Conservation (phyloP, 2,888 invertebrate genomes). For the Phlogophora meticulosa region DNA sequence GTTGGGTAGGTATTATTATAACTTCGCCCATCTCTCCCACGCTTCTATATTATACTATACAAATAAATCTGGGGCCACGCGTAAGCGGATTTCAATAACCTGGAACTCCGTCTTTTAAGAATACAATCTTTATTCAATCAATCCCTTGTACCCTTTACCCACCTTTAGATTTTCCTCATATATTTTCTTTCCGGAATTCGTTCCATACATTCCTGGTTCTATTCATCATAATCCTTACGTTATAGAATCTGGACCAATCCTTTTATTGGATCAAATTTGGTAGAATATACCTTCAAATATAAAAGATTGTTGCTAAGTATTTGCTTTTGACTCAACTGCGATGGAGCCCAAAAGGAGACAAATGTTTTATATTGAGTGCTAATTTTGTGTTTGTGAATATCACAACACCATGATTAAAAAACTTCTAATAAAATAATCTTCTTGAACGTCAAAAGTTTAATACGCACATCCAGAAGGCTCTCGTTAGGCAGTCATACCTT, state of each 20-base stretch:
- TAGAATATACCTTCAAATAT: slow-evolving; percentile 1
- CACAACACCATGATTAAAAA: no score
- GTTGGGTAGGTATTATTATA: neutral
- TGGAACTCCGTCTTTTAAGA: slow-evolving; percentile 45
- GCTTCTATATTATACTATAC: slow-evolving; percentile 8
- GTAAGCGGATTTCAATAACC: slow-evolving; percentile 55
- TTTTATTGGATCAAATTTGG: slow-evolving; percentile 32
- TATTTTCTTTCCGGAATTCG: slow-evolving; percentile 48
- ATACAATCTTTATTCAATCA: slow-evolving; percentile 58
- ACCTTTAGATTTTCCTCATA: slow-evolving; percentile 41
- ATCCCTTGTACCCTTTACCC: slow-evolving; percentile 42
- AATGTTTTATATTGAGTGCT: neutral
- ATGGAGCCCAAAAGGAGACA: neutral
- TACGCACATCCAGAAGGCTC: no score
- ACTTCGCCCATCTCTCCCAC: neutral
- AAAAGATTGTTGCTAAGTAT: slow-evolving; percentile 11
- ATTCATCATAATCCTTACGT: slow-evolving; percentile 45
- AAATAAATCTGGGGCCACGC: slow-evolving; percentile 16
- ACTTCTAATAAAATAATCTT: no score
- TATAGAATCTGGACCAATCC: slow-evolving; percentile 23
- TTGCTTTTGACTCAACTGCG: neutral
- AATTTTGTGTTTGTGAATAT: neutral
- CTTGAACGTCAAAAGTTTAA: no score
- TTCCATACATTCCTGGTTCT: slow-evolving; percentile 36
- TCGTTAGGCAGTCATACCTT: no score